Conservation (phyloP, 2,888 invertebrate genomes). For the Drosophila rellima region DNA sequence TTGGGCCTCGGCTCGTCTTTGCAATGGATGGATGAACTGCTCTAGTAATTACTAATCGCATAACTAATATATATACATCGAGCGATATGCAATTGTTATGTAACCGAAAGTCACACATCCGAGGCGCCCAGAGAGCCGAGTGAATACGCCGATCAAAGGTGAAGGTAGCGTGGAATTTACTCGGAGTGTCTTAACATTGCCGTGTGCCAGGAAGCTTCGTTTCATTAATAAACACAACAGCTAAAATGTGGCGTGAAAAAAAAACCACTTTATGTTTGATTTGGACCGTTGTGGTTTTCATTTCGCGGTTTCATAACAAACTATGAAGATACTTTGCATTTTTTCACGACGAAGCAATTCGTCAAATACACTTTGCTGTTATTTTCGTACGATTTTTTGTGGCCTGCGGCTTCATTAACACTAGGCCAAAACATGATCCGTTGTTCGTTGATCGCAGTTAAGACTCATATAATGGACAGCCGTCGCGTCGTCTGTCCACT, state of each 20-base stretch:
- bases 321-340: constrained; percentile 46
- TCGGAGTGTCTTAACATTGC: constrained; percentile 3
- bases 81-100: constrained; percentile 30
- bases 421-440: constrained; percentile 24
- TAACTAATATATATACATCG: neutral
- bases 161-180: constrained; percentile 54
- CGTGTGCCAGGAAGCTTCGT: constrained; percentile 61
- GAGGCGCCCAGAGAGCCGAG: constrained; percentile 21
- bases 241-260: constrained; percentile 30
- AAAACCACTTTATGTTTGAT: constrained; percentile 42
- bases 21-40: constrained; percentile 36
- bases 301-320: constrained; percentile 65
- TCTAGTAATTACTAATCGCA: constrained; percentile 21
- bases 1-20: constrained; percentile 17
- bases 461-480: constrained; percentile 14
- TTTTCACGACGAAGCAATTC: constrained; percentile 18
- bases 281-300: constrained; percentile 43
- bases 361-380: constrained; percentile 8
- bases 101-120: constrained; percentile 51
- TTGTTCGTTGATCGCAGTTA: constrained; percentile 26
- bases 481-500: neutral
- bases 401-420: constrained; percentile 44
- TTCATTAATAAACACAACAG: constrained; percentile 60
- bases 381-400: constrained; percentile 24
- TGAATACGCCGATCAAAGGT: constrained; percentile 49